Evolutionary conservation across 2,797 vertebrate species (phyloP), one percentile per base, ranked within the genome.

Genomic region (Poliocrania exsul): DNA sequence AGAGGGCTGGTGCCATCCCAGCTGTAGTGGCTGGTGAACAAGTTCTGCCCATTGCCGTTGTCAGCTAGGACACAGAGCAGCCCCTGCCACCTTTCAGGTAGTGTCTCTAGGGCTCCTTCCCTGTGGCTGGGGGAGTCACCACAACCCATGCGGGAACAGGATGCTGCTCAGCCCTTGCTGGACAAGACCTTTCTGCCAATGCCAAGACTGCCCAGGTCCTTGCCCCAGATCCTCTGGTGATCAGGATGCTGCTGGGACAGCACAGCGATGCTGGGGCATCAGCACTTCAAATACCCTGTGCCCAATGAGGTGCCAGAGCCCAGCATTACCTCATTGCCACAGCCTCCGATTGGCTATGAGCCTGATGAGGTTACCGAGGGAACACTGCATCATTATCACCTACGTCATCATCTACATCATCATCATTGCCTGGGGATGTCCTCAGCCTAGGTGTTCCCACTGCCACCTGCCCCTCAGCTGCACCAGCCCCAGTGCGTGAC

Each of bases 251-350:
- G 35, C 57, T 44, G 49, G 80, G 51, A 44, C 40, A 91, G 66
- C 38, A 53, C 49, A 46, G 53, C 21, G 57, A 60, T 72, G 47
- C 60, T 20, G 37, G 40, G 19, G 46, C 31, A 90, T 44, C 81
- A 61, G 26, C 26, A 8, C 37, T 79, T 72, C 37, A 83, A 92
- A 90, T 31, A 38, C 14, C n/a, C 66, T 62, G 42, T 47, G 38
- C 74, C 95, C 94, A 96, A 64, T 93, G 64, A 87, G 37, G 33
- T n/a, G 13, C 46, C 53, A 40, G 72, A 91, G 46, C 44, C 69
- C 26, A 40, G 62, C 67, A 94, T 94, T 93, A 95, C 95, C 84
- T 96, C 95, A 95, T 13, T 86, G 65, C 73, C 66, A 65, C 6
- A 4, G 81, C 40, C 79, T 92, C 33, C 62, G 81, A 93, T 83